Base-by-base conservation (phyloP, 2,888 invertebrate genomes). In the Entomobrya proxima region DNA sequence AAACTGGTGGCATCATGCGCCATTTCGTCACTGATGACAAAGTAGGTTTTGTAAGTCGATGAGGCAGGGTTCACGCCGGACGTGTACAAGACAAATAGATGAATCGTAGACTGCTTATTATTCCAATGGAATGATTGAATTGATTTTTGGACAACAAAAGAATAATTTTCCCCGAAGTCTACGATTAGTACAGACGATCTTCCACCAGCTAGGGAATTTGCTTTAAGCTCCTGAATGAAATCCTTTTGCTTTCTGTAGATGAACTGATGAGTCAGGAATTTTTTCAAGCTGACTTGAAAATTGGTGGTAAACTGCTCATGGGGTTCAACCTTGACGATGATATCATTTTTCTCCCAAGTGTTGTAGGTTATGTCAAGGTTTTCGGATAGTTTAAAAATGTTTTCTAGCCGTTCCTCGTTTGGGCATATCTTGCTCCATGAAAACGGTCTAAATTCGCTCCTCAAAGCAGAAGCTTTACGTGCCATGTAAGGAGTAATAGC, bases 91-190 rank as follows among this genome's bases (percentile, higher is more conserved):
- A 82, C 85, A 69, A 90, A 88, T 15, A 89, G 90, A 85, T 90
- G 89, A 2, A 90, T 44, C 5, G 89, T 89, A 18, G 90, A 88
- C 55, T 90, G 89, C 7, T 74, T 75, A 72, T 90, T 89, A 13
- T 78, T 85, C 90, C 90, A 90, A 50, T 89, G 88, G 61, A 80
- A 87, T 7, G 86, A 86, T 50, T 90, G 89, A 9, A 86, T 84
- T 13, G 88, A 88, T 85, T 90, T 89, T 72, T 90, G 90, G 13
- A 90, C 52, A 6, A 89, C 37, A 58, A 85, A 84, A 27, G 76
- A 76, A 52, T 86, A 90, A 69, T 90, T 90, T 80, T 90, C 89
- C 9, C 86, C 88, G 86, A 90, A 90, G 82, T 90, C 89, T 15
- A 85, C 72, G 9, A 85, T 47, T 15, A 90, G 58, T n/a, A 90